Evolutionary conservation across 2,888 invertebrate species (phyloP), one percentile per base, ranked within the genome.

Genomic region (Deilephila elpenor): DNA sequence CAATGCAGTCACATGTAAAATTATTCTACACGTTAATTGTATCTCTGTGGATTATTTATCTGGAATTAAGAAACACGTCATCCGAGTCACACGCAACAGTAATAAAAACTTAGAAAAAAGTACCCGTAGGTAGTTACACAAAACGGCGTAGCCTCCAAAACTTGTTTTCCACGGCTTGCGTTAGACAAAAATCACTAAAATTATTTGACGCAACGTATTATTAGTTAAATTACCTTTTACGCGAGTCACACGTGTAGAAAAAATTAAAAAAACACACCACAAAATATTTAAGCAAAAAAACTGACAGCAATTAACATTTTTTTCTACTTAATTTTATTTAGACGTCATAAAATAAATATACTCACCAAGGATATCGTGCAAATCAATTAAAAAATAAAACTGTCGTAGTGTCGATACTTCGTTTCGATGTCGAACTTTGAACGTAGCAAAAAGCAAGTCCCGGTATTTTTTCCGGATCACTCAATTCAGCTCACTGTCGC

Each of bases 401-500:
- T 78, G 75, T 88, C 82, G 88, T 83, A 83, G 79, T 77, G 81
- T 85, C 81, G 84, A 80, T 80, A 78, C 76, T 84, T 87, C 84
- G 84, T 80, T 79, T 89, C 88, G 90, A 77, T 86, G 80, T 86
- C 83, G 84, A 81, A 79, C 78, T 71, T 75, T 71, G 84, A 80
- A 78, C 78, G 80, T 78, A 81, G 82, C 79, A 79, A 81, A 73
- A 77, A 78, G 83, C 77, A 83, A 88, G 90, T 92, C 88, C 88
- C 84, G 80, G 75, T 78, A 81, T 83, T 77, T 82, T 77, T 83
- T 87, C 85, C 84, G 87, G 84, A 85, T 84, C 92, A 93, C 92
- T 89, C 82, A 84, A 85, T 84, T 85, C 85, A 84, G 85, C 83
- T 87, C 92, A 92, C 93, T 89, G 85, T 88, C 85, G 91, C 93